Conservation (phyloP, 2,888 invertebrate genomes). For the Tubiluchus corallicola region DNA sequence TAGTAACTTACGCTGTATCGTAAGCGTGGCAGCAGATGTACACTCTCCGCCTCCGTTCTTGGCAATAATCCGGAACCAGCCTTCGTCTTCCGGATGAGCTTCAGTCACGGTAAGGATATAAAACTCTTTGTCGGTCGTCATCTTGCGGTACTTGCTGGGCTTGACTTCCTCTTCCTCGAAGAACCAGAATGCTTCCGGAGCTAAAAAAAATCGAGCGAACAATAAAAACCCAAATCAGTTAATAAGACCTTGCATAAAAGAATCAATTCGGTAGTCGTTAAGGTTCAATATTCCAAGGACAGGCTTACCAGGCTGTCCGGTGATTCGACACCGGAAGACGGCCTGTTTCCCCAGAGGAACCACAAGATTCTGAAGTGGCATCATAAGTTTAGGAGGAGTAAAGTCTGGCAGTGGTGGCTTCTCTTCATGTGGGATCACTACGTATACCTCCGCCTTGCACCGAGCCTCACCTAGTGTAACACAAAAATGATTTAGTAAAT, state of each 20-base stretch:
- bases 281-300: too few species aligned
- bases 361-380: slow-evolving; percentile 63
- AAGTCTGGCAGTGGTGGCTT: neutral
- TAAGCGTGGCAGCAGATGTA: slow-evolving; percentile 27
- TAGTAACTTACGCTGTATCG: slow-evolving; percentile 10
- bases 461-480: slow-evolving; percentile 66
- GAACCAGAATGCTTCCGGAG: slow-evolving; percentile 68
- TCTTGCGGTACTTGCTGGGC: slow-evolving; percentile 92
- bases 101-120: slow-evolving; percentile 77
- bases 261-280: too few species aligned
- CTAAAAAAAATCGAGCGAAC: too few species aligned
- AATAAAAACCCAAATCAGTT: too few species aligned
- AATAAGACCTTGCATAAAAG: too few species aligned
- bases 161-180: slow-evolving; percentile 80
- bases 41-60: slow-evolving; percentile 33
- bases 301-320: slow-evolving; percentile 1
- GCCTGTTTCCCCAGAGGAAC: slow-evolving; percentile 83
- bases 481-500: too few species aligned
- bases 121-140: slow-evolving; percentile 69
- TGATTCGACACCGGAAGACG: slow-evolving; percentile 41
- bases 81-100: slow-evolving; percentile 96
- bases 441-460: slow-evolving; percentile 69
- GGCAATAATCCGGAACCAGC: slow-evolving; percentile 77
- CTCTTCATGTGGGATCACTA: slow-evolving; percentile 23
- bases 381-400: slow-evolving; percentile 60